Evolutionary conservation across 1,140 invertebrate genomes (phyloP), one percentile per base, ranked within the genome.

Genomic region (Hyposmocoma kahamanoa): DNA sequence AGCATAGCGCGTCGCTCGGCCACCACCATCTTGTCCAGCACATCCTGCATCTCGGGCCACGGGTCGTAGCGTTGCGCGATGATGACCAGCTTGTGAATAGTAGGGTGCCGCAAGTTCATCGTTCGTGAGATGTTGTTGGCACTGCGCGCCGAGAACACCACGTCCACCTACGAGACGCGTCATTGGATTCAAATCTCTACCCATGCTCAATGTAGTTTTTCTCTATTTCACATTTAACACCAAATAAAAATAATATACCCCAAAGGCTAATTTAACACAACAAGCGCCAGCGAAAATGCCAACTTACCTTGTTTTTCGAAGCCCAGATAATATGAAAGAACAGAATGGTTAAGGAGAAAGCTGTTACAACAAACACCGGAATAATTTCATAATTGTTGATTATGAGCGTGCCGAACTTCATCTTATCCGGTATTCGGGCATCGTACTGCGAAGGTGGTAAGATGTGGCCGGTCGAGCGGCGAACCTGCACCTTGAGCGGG

Each of bases 11-110:
- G 50, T 44, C 68, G 72, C 58, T 79, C 68, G 3, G 77, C 80
- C 19, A 26, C 47, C 22, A 17, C 51, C 76, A 84, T 80, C 55
- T 80, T 82, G 42, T 84, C 80, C 0, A 79, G 59, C 0, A 64
- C 59, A 19, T 69, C 69, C 49, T 79, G 74, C 81, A 84, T 77
- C 56, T 84, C 78, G 0, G 67, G 73, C 81, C 81, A 84, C 10
- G 81, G 76, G 17, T 72, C 64, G 46, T 82, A 79, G 6, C 64
- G 63, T 47, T 82, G 70, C 50, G 79, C 72, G 48, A 82, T 74
- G 15, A 59, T 58, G 10, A 77, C 1, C 1, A 84, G 5, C 52
- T 82, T 82, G 49, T 79, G 71, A 0, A 70, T 24, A 0, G 65
- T 44, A 0, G 81, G 81, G 39, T 72, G 56, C 1, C 72, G 53